Base-by-base conservation (phyloP, 2,113 vertebrate genomes). In the Haplochromis vanheusdeni region DNA sequence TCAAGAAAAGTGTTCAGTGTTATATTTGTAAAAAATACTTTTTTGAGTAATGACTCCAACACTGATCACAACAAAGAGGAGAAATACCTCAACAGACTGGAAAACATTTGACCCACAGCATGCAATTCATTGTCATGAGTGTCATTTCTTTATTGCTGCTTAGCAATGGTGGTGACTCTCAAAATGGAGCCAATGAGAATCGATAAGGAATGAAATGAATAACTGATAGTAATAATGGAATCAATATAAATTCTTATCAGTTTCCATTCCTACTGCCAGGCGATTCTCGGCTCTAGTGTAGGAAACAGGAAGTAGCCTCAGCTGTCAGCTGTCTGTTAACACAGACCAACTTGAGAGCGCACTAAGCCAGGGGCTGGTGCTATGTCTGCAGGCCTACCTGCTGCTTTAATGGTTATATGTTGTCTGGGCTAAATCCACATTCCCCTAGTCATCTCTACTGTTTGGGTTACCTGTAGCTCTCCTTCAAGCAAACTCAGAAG, bases 401-500 rank as follows among this genome's bases (percentile, higher is more conserved):
- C 54, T 82, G 79, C 52, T 60, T 56, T 47, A 42, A 10, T 23
- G 21, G 47, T 80, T 62, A 51, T 52, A 45, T 31, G 49, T 81
- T 87, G 68, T 60, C 75, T 86, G 7, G 26, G 70, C 33, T 54
- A 21, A 54, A 19, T 33, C 51, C 70, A 70, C 68, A 49, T 70
- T 56, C 81, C 28, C 80, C 42, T 31, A 16, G 9, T 47, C 79
- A 45, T 23, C 11, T 52, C 54, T 79, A 13, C 77, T 35, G 19
- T 31, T 58, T 70, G 3, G 7, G 55, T 97, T 85, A 99, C 99
- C 98, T 99, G 98, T 60, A 99, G 90, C 95, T 99, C 98, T 92
- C 99, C 99, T 89, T 99, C 99, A 5, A 99, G 96, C 92, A 99
- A 95, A 88, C 98, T 99, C 81, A 99, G 97, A 40, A 99, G 97